A percentile compares a stretch with the other conserved stretches of the same genome.
phyloP scores from a whole-genome alignment of 2,888 invertebrate genomes.

The Apoda limacodes region DNA sequence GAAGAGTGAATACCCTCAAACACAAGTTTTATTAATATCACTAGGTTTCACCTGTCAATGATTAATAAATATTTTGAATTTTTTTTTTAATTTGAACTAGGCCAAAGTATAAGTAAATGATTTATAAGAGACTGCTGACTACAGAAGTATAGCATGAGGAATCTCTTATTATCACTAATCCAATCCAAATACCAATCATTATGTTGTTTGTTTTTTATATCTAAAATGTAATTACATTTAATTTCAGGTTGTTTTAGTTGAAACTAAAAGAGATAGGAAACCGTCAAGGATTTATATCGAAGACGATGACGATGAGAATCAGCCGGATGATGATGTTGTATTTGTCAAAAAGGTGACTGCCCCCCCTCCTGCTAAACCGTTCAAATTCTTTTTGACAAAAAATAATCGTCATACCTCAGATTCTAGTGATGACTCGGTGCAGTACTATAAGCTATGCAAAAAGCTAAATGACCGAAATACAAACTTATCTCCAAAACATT shows the following conservation, averaged over 20 bases:
- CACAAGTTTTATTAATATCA: no score
- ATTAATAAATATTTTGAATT: no score
- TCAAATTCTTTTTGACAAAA: constrained; percentile 35
- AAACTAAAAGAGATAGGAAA: constrained; percentile 35
- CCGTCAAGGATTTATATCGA: constrained; percentile 43
- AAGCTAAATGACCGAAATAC: constrained; percentile 33
- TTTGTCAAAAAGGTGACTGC: constrained; percentile 44
- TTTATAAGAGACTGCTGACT: no score
- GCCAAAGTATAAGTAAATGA: no score
- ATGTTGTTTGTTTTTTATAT: no score
- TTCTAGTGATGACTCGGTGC: constrained; percentile 25
- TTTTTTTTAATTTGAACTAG: no score
- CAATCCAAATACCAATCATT: no score
- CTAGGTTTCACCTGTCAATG: no score
- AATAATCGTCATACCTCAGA: constrained; percentile 26
- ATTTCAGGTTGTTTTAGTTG: constrained; percentile 46
- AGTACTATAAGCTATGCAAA: constrained; percentile 36
- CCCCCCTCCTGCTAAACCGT: constrained; percentile 36
- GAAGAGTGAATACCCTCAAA: no score
- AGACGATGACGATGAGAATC: constrained; percentile 28
- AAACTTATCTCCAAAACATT: constrained; percentile 35
- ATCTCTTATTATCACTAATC: no score
- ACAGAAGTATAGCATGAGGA: no score
- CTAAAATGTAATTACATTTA: constrained; percentile 4
- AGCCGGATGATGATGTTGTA: constrained; percentile 46